Evolutionary conservation across 2,113 vertebrate genomes (phyloP), one percentile per base, ranked within the genome.

Genomic region (Brachyhypopomus occidentalis): DNA sequence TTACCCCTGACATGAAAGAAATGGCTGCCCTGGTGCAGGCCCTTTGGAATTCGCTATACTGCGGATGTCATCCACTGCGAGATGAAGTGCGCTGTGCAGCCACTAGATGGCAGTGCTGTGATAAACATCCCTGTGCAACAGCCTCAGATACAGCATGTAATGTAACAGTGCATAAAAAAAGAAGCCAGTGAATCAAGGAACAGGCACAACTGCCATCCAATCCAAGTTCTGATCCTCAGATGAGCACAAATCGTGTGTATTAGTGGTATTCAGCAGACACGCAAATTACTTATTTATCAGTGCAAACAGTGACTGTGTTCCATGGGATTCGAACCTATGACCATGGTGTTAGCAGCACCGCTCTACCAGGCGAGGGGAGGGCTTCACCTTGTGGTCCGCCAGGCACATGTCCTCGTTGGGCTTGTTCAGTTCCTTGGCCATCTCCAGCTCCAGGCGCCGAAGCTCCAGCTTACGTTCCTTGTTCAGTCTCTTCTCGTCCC

Each of bases 391-490:
- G 83, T 97, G 97, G 91, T 99, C 97, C 80, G 93, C 91, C 91
- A 98, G 95, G 87, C 96, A 97, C 96, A 98, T 94, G 90, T 99
- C 97, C 93, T 99, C 97, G 30, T 95, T 98, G 74, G 96, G 96
- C 84, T 97, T 97, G 92, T 96, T 98, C 41, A 99, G 90, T 86
- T 98, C 97, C 84, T 96, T 98, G 56, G 95, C 97, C 88, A 97
- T 97, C 91, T 97, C 95, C 87, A 98, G 89, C 86, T 98, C 96
- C 88, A 97, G 78, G 83, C 95, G 93, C 62, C 95, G 91, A 66
- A 97, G 95, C 85, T 97, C 95, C 84, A 97, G 87, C 88, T 96
- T 98, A 84, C 96, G 95, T 62, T 98, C 96, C 89, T 96, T 98
- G 89, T 98, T 98, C 88, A 98, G 88, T 67, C 95, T 94, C 90